Conservation (phyloP, 2,797 vertebrate genomes). For the Tadarida brasiliensis region DNA sequence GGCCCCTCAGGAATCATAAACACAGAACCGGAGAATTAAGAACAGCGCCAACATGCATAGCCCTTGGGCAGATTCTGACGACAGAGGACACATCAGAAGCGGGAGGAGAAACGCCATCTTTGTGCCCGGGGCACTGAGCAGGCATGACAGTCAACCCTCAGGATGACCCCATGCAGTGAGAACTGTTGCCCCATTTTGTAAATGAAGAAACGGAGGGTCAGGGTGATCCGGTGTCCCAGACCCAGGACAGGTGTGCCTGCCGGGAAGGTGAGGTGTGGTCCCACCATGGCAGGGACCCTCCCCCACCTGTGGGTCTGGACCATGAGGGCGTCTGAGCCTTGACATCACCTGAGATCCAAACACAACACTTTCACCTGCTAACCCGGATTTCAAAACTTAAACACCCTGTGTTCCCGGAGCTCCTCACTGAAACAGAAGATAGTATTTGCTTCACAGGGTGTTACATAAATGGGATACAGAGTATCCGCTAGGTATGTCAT, state of each 20-base stretch:
- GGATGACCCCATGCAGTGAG: not conserved
- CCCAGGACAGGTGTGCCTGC: rapidly evolving
- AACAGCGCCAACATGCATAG: not conserved
- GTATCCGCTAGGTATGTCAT: not conserved
- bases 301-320: rapidly evolving
- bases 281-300: not conserved
- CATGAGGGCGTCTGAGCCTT: too few relatives aligned
- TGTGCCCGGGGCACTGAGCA: too few relatives aligned
- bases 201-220: not conserved
- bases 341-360: not conserved
- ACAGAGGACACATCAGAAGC: not conserved
- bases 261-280: not conserved
- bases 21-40: not conserved
- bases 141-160: not conserved
- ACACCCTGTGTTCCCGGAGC: not conserved
- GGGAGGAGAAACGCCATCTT: not conserved
- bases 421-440: not conserved
- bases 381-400: not conserved
- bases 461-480: not conserved
- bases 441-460: not conserved
- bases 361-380: not conserved
- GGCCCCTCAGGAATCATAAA: too few relatives aligned
- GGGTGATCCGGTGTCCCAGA: rapidly evolving
- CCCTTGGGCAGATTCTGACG: not conserved
- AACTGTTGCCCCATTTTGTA: not conserved